These are phyloP conservation scores for Podotricha telesiphe DNA, from an alignment of 2,888 invertebrate genomes.

Conservation along the genomic window DNA sequence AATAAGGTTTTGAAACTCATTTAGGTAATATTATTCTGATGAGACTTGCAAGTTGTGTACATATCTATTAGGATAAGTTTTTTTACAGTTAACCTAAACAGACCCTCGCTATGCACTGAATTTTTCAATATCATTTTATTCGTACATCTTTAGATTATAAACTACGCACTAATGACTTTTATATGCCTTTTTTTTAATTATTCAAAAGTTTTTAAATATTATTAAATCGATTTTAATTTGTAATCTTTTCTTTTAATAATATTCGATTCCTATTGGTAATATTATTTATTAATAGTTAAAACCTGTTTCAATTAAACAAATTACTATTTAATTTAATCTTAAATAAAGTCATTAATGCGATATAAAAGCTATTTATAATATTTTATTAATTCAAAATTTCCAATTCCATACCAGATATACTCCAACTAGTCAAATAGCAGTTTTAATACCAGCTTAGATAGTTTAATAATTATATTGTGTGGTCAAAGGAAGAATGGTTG, in stretches of 20 bases:
- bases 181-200: not conserved
- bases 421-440: conserved; percentile 79
- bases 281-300: not conserved
- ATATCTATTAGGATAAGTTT: conserved; percentile 80
- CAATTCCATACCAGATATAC: conserved; percentile 55
- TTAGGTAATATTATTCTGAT: conserved; percentile 72
- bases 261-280: too few relatives aligned
- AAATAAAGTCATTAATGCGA: conserved; percentile 12
- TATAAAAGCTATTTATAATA: not conserved
- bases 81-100: conserved; percentile 49
- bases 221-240: not conserved
- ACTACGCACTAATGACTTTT: conserved; percentile 21
- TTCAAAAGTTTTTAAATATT: not conserved
- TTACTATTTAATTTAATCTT: not conserved
- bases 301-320: not conserved
- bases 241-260: not conserved
- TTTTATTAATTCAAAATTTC: conserved; percentile 15
- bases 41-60: conserved; percentile 81
- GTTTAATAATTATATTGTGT: conserved; percentile 64
- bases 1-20: conserved; percentile 71
- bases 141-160: conserved; percentile 11
- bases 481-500: conserved; percentile 70
- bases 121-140: conserved; percentile 6
- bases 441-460: conserved; percentile 76
- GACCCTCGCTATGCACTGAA: conserved; percentile 23